Base-by-base conservation (phyloP, 2,888 invertebrate species). In the Lasioglossum villosulum region DNA sequence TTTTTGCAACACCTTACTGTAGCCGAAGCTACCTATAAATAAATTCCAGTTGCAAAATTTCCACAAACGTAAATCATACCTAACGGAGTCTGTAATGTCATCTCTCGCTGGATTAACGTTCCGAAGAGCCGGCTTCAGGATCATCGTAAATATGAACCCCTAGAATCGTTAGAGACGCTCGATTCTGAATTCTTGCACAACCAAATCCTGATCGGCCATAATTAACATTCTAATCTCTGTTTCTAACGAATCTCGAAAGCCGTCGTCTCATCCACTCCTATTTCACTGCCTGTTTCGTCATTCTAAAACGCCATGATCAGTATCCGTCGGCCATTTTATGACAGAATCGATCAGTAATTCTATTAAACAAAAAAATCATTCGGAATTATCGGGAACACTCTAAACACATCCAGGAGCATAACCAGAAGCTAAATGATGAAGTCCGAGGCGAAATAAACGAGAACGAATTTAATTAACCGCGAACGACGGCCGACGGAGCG, bases 401-500 rank as follows among this genome's bases (percentile, higher is more conserved):
- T 16, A 30, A 63, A 63, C 1, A 16, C 2, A 30, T 16, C 3
- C 3, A 56, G 10, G 56, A 63, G 30, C 30, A 30, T 63, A 16
- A 16, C 30, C 63, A 59, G 27, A 16, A 30, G 30, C 27, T 16
- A 1, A 12, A 16, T 16, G 6, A 16, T 19, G 5, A 6, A 30
- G 30, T 16, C 12, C 4, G 2, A 12, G 12, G 23, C 37, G 37
- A 6, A 37, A 34, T 19, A 1, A 34, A 23, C 10, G 37, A 1
- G 37, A 37, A 1, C 10, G 1, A 10, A 23, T 37, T 19, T 19
- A 68, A 68, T 34, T 23, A 23, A 23, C 73, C n/a, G 52, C 30
- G 73, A 59, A 39, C 27, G n/a, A 14, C 39, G 39, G 52, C 75
- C 56, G 75, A 59, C 75, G 71, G 42, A 42, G 3, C 45, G 30